Evolutionary conservation across 30 jellyfish, hydroid and myxozoan species (phyloP), one percentile per base, ranked within the genome.

Genomic region (Sanderia malayensis): DNA sequence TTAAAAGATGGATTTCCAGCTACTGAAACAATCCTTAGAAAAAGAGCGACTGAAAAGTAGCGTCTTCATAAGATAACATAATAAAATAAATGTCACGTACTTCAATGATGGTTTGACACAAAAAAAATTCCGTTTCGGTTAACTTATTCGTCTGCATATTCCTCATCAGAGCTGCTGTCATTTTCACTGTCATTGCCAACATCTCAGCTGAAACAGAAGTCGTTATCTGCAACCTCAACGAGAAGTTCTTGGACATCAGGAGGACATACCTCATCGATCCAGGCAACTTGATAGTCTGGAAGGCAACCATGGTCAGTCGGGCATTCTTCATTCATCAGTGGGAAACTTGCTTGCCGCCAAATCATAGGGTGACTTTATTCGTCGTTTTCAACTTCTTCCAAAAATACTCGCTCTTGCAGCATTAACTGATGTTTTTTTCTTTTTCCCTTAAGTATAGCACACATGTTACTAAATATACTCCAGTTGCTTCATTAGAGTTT

Each of bases 191-290:
- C 64, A 49, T 49, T 18, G 23, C 64, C 73, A 13, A 60, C 49
- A 71, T 70, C 53, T 44, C 59, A 30, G 11, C 71, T 63, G 41
- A 70, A 63, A 31, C 37, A 27, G 71, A 32, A 26, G 2, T 70
- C 70, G 82, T 25, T 70, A 46, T 70, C 82, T 31, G 70, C 59
- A 15, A 20, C 82, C 82, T 70, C 82, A 24, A 70, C 37, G 22
- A 52, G 82, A 70, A 70, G 70, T 63, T 70, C 82, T 29, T 70
- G 46, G 37, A 70, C 58, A 70, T 70, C 82, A 70, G 82, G 52
- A 49, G 82, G 82, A 21, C 24, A 70, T 46, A 58, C 82, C 55
- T 70, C 70, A 70, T 70, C 82, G 33, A 70, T 70, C 82, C 82
- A 70, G 49, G 58, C 70, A 70, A 70, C 82, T 29, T 70, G 71